These are phyloP conservation scores for Acrocephalus kingi DNA, from an alignment of 2,113 vertebrate species.

Conservation along the genomic window DNA sequence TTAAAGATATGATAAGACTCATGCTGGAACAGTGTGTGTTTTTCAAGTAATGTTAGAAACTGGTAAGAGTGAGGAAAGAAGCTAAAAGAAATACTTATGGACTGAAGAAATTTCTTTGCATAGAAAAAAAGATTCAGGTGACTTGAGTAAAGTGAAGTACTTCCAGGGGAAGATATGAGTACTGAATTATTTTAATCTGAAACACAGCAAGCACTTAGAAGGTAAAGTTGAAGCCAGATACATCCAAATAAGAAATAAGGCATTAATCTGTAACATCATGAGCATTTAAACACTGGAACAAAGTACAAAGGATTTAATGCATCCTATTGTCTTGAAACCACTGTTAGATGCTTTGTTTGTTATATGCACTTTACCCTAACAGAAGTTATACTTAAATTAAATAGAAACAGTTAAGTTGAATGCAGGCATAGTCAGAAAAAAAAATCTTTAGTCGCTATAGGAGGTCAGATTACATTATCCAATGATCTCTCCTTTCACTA, in stretches of 20 bases:
- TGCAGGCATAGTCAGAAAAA: neutral
- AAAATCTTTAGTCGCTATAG: neutral
- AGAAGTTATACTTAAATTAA: neutral
- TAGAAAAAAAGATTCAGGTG: neutral
- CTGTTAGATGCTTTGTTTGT: neutral
- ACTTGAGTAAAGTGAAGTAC: neutral
- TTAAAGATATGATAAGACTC: neutral
- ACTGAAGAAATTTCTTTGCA: neutral
- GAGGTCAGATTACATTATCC: slow-evolving; percentile 37
- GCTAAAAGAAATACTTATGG: neutral
- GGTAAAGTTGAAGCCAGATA: neutral
- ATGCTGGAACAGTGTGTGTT: neutral
- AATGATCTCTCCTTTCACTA: slow-evolving; percentile 39
- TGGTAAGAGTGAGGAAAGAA: neutral
- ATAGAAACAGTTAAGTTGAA: neutral
- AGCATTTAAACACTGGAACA: neutral
- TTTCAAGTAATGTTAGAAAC: neutral
- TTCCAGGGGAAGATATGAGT: neutral
- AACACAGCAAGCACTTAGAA: neutral
- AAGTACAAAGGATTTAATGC: neutral
- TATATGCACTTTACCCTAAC: neutral
- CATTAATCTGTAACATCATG: neutral
- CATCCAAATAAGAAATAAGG: neutral
- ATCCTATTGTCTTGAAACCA: neutral
- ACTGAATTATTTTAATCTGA: neutral